phyloP scores from a whole-genome alignment of 2,113 vertebrate genomes.

The Microcebus griseorufus region DNA sequence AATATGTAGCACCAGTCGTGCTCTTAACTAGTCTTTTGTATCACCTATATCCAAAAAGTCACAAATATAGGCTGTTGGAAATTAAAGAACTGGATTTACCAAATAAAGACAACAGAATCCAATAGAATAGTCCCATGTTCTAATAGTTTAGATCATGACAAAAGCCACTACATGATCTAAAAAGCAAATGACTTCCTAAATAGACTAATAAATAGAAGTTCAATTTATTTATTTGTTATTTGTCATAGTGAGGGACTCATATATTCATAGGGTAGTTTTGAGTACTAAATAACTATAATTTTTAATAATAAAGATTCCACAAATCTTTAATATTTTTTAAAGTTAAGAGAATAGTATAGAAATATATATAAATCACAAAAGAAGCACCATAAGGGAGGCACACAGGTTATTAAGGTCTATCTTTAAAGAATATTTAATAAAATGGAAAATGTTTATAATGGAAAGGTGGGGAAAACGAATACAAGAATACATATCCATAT shows the following conservation, averaged over 20 bases:
- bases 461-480: neutral
- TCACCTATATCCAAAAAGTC: neutral
- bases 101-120: neutral
- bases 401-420: neutral
- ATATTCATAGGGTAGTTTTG: neutral
- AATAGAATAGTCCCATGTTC: neutral
- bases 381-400: neutral
- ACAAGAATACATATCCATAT: neutral
- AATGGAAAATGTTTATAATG: neutral
- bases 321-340: neutral
- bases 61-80: neutral
- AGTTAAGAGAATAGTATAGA: neutral
- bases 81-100: neutral
- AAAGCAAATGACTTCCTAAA: slow-evolving; percentile 18
- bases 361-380: neutral
- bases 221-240: neutral
- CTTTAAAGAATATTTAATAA: neutral
- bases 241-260: neutral
- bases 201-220: neutral
- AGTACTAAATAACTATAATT: neutral
- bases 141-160: neutral
- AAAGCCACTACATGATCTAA: neutral
- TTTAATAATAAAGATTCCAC: neutral
- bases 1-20: neutral
- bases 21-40: neutral